Conservation (phyloP, 1,140 invertebrate genomes). For the Pollicipes pollicipes region DNA sequence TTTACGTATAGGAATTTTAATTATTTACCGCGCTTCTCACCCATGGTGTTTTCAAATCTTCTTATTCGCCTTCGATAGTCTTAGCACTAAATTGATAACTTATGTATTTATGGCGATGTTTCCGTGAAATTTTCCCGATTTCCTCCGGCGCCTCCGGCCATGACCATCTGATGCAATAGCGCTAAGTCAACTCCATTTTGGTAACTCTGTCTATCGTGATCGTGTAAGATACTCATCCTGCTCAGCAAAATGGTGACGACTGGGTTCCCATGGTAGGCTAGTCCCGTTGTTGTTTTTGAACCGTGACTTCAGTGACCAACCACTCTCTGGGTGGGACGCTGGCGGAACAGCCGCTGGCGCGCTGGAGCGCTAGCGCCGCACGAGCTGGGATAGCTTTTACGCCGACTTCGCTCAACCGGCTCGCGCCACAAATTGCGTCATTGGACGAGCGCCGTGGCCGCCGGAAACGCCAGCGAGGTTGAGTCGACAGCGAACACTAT, state of each 20-base stretch:
- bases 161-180: not conserved
- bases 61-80: not conserved
- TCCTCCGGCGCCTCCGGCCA: not conserved
- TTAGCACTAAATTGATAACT: not conserved
- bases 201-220: not conserved
- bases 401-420: not conserved
- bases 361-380: not conserved
- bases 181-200: not conserved
- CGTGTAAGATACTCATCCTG: not conserved
- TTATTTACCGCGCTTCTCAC: not conserved
- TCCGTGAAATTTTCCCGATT: not conserved
- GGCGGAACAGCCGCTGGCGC: no score
- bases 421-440: not conserved
- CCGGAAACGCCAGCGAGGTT: no score
- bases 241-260: not conserved
- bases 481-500: not conserved
- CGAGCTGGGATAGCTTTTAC: not conserved
- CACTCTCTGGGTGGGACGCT: not conserved
- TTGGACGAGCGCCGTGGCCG: not conserved
- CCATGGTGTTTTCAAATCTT: not conserved
- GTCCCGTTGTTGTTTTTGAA: not conserved
- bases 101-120: not conserved
- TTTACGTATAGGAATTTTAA: conserved; percentile 1
- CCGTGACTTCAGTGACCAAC: not conserved
- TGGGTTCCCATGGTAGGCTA: not conserved